These are phyloP conservation scores for Danio tinwini DNA, from an alignment of 2,797 vertebrate species.

Conservation along the genomic window DNA sequence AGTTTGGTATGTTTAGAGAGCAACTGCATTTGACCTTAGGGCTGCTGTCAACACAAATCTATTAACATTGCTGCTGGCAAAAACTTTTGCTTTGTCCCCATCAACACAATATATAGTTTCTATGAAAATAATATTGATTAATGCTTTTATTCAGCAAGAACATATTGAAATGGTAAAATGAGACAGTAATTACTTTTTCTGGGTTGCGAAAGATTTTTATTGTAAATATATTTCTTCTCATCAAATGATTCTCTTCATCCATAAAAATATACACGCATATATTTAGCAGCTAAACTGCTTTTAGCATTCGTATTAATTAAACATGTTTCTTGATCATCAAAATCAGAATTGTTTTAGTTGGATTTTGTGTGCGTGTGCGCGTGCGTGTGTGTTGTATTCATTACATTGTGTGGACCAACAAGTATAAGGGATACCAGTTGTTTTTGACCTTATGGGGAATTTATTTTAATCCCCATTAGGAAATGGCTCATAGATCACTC, in stretches of 20 bases:
- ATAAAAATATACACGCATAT: too few relatives aligned
- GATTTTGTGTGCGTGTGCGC: too few relatives aligned
- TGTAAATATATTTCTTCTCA: neutral
- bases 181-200: neutral
- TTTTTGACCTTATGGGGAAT: too few relatives aligned
- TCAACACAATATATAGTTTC: neutral
- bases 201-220: neutral
- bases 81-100: neutral
- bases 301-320: neutral
- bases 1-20: conserved; percentile 5
- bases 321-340: neutral
- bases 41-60: conserved; percentile 40
- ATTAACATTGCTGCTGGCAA: conserved; percentile 36
- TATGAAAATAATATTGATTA: neutral
- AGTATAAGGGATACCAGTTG: too few relatives aligned
- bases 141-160: neutral
- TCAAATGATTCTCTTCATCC: neutral
- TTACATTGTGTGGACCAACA: too few relatives aligned
- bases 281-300: neutral
- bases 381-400: too few relatives aligned
- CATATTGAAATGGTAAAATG: neutral
- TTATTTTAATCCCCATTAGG: too few relatives aligned
- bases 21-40: conserved; percentile 27
- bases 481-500: too few relatives aligned
- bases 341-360: neutral